phyloP scores from a whole-genome alignment of 2,888 invertebrate species.

The Saturnia pavonia region DNA sequence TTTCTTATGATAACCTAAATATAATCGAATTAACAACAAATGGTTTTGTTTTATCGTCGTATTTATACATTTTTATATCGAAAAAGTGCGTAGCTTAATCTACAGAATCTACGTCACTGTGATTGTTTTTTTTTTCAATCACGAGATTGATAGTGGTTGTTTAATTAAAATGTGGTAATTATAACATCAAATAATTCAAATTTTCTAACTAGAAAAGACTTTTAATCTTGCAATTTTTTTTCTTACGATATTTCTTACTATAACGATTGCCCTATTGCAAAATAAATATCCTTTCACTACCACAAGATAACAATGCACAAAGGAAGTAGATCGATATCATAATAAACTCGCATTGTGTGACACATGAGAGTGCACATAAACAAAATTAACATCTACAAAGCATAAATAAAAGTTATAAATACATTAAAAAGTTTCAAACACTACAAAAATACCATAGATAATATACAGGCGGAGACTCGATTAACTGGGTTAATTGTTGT shows the following conservation, averaged over 20 bases:
- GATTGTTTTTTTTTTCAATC: background rate
- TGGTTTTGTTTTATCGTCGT: too few relatives aligned
- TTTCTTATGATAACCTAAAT: too few relatives aligned
- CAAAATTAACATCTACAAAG: background rate
- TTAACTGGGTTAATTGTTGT: too few relatives aligned
- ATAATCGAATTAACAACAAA: too few relatives aligned
- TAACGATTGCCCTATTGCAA: constrained; percentile 29
- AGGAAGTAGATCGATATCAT: constrained; percentile 6
- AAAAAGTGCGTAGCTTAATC: background rate
- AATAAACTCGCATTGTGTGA: constrained; percentile 3
- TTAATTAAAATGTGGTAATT: background rate
- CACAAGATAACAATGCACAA: constrained; percentile 8
- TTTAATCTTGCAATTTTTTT: background rate
- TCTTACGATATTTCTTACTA: constrained; percentile 6
- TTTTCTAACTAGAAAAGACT: background rate
- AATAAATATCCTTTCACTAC: constrained; percentile 59
- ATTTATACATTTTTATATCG: background rate
- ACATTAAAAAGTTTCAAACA: background rate
- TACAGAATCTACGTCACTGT: background rate
- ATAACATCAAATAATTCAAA: background rate
- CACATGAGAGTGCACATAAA: background rate
- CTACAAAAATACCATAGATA: background rate
- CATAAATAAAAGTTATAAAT: background rate
- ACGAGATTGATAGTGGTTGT: background rate
- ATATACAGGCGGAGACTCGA: background rate